Evolutionary conservation across 2,113 vertebrate genomes (phyloP).

Genomic region (Narcine bancroftii): DNA sequence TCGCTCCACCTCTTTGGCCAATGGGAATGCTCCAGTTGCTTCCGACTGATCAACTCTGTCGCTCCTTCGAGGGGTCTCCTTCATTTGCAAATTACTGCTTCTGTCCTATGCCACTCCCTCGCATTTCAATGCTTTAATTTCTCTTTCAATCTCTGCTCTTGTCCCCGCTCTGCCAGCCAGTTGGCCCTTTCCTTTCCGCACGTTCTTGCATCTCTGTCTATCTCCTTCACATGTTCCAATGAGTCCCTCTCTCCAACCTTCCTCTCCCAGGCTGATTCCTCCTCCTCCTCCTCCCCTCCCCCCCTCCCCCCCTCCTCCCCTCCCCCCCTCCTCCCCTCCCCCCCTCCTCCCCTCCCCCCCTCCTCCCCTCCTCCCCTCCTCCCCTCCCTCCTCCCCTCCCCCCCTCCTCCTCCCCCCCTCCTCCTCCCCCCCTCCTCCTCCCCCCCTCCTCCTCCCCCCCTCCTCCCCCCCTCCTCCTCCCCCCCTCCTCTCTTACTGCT

Average conservation of each 20-base stretch:
- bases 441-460: background rate
- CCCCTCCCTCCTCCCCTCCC: too few relatives aligned
- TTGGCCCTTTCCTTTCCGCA: background rate
- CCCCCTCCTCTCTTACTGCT: too few relatives aligned
- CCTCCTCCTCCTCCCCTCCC: background rate
- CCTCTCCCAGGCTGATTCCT: background rate
- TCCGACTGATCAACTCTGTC: background rate
- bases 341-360: too few relatives aligned
- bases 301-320: too few relatives aligned
- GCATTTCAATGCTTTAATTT: background rate
- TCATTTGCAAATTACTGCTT: background rate
- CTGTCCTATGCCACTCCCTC: background rate
- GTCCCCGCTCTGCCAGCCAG: background rate
- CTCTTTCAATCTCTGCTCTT: background rate
- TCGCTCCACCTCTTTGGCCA: constrained; percentile 5
- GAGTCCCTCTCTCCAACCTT: background rate
- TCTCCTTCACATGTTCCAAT: background rate
- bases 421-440: background rate
- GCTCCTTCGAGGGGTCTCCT: background rate
- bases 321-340: too few relatives aligned
- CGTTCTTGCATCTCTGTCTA: background rate
- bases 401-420: background rate
- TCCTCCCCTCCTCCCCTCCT: too few relatives aligned
- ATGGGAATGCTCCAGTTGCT: constrained; percentile 24
- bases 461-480: background rate